Evolutionary conservation across 92 coral and sea anemone genomes (phyloP).

Genomic region (Zoanthus solanderi): DNA sequence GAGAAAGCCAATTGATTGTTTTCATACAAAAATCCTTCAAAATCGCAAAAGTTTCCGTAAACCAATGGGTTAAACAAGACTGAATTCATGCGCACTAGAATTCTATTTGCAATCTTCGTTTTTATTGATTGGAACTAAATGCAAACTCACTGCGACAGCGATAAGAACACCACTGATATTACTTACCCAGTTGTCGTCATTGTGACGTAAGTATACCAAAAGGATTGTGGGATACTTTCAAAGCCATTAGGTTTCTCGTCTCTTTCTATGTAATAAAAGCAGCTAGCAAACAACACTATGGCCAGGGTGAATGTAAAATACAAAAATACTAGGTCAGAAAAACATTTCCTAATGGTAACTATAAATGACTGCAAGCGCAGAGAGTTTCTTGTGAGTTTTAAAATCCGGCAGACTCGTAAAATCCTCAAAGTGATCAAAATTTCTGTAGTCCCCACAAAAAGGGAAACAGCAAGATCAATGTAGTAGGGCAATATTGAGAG

Average conservation of each 20-base stretch:
- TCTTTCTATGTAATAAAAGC: conserved; percentile 75
- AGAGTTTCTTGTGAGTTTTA: conserved; percentile 83
- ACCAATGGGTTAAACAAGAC: too few relatives aligned
- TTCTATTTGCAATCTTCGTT: background rate
- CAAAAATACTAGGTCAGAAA: conserved; percentile 76
- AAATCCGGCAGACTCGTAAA: conserved; percentile 76
- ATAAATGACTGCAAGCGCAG: conserved; percentile 74
- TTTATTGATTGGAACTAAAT: background rate
- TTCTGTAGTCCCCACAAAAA: conserved; percentile 58
- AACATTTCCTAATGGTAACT: conserved; percentile 73
- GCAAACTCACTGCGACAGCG: background rate
- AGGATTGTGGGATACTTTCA: conserved; percentile 79
- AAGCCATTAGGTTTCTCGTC: conserved; percentile 69
- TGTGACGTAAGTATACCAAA: conserved; percentile 93
- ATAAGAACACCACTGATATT: background rate
- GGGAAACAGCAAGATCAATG: conserved; percentile 57
- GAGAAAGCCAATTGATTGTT: too few relatives aligned
- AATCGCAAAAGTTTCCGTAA: too few relatives aligned
- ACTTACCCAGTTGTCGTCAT: conserved; percentile 89
- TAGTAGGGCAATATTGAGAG: conserved; percentile 84
- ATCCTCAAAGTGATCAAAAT: conserved; percentile 71
- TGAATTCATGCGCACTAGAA: too few relatives aligned
- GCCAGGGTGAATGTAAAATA: conserved; percentile 77
- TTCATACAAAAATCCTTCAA: too few relatives aligned
- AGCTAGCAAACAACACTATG: conserved; percentile 80